These are phyloP conservation scores for Mandrillus leucophaeus DNA, from an alignment of 2,113 vertebrate species.

Conservation along the genomic window DNA sequence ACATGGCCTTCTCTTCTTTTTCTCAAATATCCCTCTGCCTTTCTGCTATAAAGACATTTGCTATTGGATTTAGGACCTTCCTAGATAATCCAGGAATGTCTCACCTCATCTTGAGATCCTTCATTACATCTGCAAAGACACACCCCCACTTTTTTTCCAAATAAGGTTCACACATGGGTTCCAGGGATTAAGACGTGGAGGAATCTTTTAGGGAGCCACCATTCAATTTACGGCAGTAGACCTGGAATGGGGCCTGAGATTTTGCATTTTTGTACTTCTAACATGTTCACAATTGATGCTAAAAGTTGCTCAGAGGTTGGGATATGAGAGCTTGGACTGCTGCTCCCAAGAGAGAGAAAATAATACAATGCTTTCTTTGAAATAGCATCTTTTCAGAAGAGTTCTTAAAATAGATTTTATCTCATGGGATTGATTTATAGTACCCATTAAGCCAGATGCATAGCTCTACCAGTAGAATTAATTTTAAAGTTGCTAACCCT, in stretches of 20 bases:
- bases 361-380: slow-evolving; percentile 16
- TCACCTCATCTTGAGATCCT: background rate
- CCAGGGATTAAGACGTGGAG: background rate
- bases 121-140: background rate
- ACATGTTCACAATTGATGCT: background rate
- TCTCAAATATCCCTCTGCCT: background rate
- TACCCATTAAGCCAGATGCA: slow-evolving; percentile 72
- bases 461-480: slow-evolving; percentile 68
- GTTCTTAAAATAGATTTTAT: slow-evolving; percentile 75
- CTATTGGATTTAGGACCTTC: background rate
- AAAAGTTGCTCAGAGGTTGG: background rate
- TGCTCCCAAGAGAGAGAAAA: background rate
- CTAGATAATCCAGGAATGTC: background rate
- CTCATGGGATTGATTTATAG: slow-evolving; percentile 77
- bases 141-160: background rate
- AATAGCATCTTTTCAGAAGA: slow-evolving; percentile 58
- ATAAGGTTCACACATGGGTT: background rate
- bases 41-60: background rate
- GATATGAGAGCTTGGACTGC: background rate
- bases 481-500: slow-evolving; percentile 77
- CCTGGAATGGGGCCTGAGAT: background rate
- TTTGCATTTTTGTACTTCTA: background rate
- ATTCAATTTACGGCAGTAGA: fast-evolving
- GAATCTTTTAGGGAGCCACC: background rate
- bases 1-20: background rate